Conservation (phyloP, 2,797 vertebrate species). For the Chiloscyllium punctatum region DNA sequence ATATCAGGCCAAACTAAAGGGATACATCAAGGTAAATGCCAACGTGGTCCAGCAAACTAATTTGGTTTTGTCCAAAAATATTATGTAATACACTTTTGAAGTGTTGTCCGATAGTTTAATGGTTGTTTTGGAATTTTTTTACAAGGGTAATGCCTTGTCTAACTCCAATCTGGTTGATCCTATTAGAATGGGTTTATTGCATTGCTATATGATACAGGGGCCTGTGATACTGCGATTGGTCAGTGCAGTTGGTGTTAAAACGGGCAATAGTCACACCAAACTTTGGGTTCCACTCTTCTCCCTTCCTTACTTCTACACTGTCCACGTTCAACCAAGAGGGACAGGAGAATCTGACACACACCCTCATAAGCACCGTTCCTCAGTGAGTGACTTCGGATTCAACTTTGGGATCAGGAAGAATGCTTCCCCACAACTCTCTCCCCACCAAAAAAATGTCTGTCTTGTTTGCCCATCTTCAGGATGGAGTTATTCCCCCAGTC, state of each 20-base stretch:
- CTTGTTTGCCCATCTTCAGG: neutral
- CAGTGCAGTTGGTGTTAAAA: neutral
- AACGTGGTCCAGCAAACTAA: conserved; percentile 14
- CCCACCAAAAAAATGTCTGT: too few species aligned
- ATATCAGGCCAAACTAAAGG: neutral
- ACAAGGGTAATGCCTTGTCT: neutral
- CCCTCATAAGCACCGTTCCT: neutral
- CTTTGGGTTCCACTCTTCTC: neutral
- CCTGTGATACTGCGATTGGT: neutral
- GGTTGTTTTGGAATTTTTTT: neutral
- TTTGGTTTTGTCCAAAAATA: neutral
- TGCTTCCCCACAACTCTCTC: neutral
- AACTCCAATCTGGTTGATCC: neutral
- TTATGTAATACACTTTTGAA: neutral
- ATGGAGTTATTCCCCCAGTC: neutral
- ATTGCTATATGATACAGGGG: neutral
- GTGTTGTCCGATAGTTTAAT: neutral
- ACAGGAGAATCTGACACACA: neutral
- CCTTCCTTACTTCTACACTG: too few species aligned
- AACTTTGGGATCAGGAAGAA: neutral
- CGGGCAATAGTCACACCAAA: too few species aligned
- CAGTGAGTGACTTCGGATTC: neutral
- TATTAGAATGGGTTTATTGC: neutral
- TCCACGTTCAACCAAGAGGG: neutral
- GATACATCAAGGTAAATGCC: neutral